Conservation (phyloP, 2,113 vertebrate species). For the Chascanopsetta lugubris region DNA sequence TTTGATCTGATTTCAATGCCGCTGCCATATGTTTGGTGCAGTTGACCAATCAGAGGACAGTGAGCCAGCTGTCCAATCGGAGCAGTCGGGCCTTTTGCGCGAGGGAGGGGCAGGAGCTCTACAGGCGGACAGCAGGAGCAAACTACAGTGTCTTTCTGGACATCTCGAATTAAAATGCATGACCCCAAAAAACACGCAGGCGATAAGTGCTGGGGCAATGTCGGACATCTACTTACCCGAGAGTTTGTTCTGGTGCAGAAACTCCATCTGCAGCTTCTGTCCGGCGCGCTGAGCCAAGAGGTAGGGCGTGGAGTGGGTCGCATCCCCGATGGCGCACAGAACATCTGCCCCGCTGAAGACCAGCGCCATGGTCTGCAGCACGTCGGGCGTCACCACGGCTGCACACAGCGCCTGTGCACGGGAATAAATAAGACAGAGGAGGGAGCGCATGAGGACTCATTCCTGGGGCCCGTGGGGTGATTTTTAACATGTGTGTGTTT, state of each 20-base stretch:
- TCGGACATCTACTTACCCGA: conserved; percentile 81
- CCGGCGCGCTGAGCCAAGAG: conserved; percentile 91
- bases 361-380: conserved; percentile 89
- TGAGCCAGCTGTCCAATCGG: too few species aligned
- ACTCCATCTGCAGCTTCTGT: conserved; percentile 95
- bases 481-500: too few species aligned
- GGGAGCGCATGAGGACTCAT: too few species aligned
- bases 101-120: too few species aligned
- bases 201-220: not conserved
- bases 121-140: too few species aligned
- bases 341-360: conserved; percentile 94
- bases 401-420: conserved; percentile 87
- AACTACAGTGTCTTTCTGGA: too few species aligned
- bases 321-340: conserved; percentile 93
- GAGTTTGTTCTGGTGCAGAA: conserved; percentile 94
- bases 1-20: too few species aligned
- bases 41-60: too few species aligned
- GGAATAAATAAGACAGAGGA: not conserved
- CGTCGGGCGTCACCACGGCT: conserved; percentile 86
- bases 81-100: too few species aligned
- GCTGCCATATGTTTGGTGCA: too few species aligned
- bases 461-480: not conserved
- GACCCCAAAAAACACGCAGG: too few species aligned
- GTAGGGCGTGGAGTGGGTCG: conserved; percentile 89
- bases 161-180: too few species aligned